Percentiles rank a stretch among this genome's conserved stretches.
phyloP scores from a whole-genome alignment of 1,140 invertebrate species.

The Drosophila subpulchrella region DNA sequence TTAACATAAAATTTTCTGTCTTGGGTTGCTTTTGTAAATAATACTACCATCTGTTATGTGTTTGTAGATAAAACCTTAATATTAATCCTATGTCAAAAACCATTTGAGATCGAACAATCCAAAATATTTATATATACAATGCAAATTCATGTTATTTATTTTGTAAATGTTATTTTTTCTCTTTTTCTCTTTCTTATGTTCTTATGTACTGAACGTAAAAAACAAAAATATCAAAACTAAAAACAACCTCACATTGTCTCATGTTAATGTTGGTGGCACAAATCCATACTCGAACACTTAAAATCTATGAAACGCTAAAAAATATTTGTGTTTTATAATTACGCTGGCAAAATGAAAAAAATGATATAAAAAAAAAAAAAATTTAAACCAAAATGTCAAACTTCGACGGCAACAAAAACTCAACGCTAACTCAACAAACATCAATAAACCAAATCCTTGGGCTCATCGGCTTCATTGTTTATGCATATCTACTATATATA shows the following conservation, averaged over 20 bases:
- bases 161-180: constrained; percentile 84
- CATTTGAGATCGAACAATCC: constrained; percentile 16
- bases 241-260: constrained; percentile 65
- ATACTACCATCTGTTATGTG: constrained; percentile 8
- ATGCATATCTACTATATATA: constrained; percentile 50
- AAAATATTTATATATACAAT: constrained; percentile 38
- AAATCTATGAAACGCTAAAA: constrained; percentile 52
- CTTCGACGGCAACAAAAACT: constrained; percentile 27
- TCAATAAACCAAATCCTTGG: constrained; percentile 41
- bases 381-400: constrained; percentile 31
- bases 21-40: constrained; percentile 40
- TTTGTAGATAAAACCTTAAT: constrained; percentile 10
- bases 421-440: constrained; percentile 45
- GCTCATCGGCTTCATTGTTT: constrained; percentile 66
- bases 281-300: constrained; percentile 49
- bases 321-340: constrained; percentile 38
- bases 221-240: constrained; percentile 52
- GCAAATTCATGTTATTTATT: constrained; percentile 73
- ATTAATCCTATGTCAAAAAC: constrained; percentile 6
- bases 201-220: constrained; percentile 67
- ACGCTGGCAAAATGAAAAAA: constrained; percentile 39
- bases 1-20: constrained; percentile 8
- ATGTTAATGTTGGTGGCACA: constrained; percentile 83
- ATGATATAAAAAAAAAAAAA: constrained; percentile 15
- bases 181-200: constrained; percentile 83